phyloP scores from a whole-genome alignment of 2,113 vertebrate genomes.

The Centropristis striata region DNA sequence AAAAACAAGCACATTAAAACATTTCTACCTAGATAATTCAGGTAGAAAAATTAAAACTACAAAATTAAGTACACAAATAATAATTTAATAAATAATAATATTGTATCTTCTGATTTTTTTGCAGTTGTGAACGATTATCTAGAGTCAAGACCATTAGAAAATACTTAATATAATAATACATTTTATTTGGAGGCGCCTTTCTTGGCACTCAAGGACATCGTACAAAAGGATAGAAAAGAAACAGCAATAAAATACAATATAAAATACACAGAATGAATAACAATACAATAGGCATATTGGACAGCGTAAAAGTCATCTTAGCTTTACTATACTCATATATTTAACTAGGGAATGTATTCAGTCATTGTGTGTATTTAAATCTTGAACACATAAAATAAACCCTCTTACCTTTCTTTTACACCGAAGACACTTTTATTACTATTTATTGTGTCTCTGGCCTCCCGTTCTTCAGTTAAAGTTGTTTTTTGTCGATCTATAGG shows the following conservation, averaged over 20 bases:
- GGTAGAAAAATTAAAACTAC: background rate
- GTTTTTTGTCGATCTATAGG: background rate
- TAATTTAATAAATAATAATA: no score
- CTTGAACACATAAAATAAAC: background rate
- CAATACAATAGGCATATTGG: no score
- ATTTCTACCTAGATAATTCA: no score
- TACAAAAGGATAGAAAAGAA: no score
- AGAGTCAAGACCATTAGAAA: background rate
- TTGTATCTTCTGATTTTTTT: background rate
- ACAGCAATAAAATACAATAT: no score
- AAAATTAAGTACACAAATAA: background rate
- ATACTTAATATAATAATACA: no score
- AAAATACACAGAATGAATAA: no score
- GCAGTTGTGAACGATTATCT: background rate
- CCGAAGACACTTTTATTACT: background rate
- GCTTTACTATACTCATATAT: no score
- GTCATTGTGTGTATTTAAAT: background rate
- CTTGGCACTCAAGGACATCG: no score
- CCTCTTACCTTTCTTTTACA: background rate
- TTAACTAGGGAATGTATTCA: no score
- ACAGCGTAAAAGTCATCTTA: no score
- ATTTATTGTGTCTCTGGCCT: background rate
- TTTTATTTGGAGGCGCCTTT: no score
- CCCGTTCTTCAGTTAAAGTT: background rate
- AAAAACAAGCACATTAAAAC: background rate